phyloP scores from a whole-genome alignment of 2,888 invertebrate genomes.

The Odontothrips loti region DNA sequence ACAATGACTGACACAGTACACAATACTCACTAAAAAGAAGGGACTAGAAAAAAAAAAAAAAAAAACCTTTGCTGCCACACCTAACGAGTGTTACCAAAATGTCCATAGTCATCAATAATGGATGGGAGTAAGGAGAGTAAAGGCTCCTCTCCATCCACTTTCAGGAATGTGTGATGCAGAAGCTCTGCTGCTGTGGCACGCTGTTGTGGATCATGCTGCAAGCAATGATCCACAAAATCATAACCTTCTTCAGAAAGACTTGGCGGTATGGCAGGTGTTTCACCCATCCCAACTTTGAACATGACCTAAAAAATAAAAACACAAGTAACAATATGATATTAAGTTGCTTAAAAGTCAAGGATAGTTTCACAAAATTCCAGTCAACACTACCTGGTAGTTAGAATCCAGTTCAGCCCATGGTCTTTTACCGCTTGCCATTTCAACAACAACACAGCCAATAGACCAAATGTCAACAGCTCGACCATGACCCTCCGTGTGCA shows the following conservation, averaged over 20 bases:
- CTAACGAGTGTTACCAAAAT: background rate
- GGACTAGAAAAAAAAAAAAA: background rate
- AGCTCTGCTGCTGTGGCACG: conserved; percentile 68
- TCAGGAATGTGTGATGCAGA: conserved; percentile 67
- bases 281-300: conserved; percentile 86
- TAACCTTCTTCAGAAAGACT: conserved; percentile 75
- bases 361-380: background rate
- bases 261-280: conserved; percentile 70
- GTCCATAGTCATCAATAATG: conserved; percentile 17
- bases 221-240: conserved; percentile 71
- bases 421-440: conserved; percentile 92
- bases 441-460: conserved; percentile 89
- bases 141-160: conserved; percentile 42
- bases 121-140: background rate
- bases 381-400: conserved; percentile 71
- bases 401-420: conserved; percentile 92
- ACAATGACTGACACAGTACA: background rate
- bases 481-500: conserved; percentile 75
- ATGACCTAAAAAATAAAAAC: conserved; percentile 48
- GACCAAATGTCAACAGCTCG: conserved; percentile 95
- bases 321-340: conserved; percentile 2
- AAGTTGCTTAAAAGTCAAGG: conserved; percentile 13
- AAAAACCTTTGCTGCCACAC: background rate
- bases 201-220: conserved; percentile 74
- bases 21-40: background rate